Evolutionary conservation across 2,113 vertebrate species (phyloP), one percentile per base, ranked within the genome.

Genomic region (Tenrec ecaudatus): DNA sequence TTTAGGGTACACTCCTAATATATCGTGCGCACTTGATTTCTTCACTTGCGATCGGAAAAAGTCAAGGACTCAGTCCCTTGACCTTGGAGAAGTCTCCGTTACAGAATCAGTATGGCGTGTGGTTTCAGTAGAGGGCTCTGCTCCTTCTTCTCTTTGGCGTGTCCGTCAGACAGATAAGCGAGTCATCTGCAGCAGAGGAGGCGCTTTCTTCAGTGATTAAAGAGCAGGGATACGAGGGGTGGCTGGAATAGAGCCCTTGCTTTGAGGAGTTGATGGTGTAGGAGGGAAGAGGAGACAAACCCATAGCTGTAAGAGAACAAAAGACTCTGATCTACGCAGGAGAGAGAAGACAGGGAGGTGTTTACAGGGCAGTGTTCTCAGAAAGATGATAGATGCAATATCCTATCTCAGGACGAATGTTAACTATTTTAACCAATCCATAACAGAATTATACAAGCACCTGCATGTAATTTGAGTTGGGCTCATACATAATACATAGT

Each of bases 61-160:
- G 58, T 40, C 40, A 40, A 22, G 29, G 75, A 27, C 11, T 90
- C 27, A 88, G 73, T 78, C 93, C 83, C 33, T 82, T 90, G 62
- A 76, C 64, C 38, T 78, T 86, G 76, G 68, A 77, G 94, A 53
- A 71, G 66, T 76, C 40, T 83, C 82, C 89, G 81, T 36, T 40
- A 22, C 71, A 64, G 31, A 84, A 31, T 17, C 17, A 15, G 27
- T 25, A 15, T 15, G 40, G 27, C 11, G 36, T 76, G 79, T 38
- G 33, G 0, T 4, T 5, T 14, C 36, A 20, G 91, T 40, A 40
- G 40, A 40, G 40, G 11, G 57, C 22, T 77, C n/a, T 20, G 31
- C 12, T 36, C 0, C 77, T 66, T n/a, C 11, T 89, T 10, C 10
- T 73, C 25, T 43, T 40, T 79, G 27, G 31, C 20, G 9, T 57